These are phyloP conservation scores for Oreochromis tanganicae DNA, from an alignment of 2,113 vertebrate species.

Conservation along the genomic window DNA sequence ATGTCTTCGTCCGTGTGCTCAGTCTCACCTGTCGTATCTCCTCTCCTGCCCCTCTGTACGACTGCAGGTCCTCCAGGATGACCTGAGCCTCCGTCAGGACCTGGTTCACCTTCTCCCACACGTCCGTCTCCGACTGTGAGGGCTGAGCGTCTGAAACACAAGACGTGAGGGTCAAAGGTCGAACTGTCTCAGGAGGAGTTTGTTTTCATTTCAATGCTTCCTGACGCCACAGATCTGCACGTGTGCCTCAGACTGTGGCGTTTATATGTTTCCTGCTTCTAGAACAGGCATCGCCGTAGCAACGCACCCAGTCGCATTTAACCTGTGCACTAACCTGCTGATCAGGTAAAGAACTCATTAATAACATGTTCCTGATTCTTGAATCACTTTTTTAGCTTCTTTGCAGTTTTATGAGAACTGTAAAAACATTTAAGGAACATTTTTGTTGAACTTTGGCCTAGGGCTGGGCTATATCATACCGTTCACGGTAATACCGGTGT, in stretches of 20 bases:
- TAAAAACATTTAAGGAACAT: not conserved
- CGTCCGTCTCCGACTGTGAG: conserved; percentile 84
- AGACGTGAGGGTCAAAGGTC: not conserved
- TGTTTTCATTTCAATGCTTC: not conserved
- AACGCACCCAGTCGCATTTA: fast-evolving
- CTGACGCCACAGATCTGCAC: not conserved
- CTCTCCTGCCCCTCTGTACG: conserved; percentile 92
- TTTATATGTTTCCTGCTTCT: fast-evolving
- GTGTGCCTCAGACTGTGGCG: not conserved
- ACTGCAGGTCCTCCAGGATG: conserved; percentile 91
- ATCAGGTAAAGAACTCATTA: not conserved
- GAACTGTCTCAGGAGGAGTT: not conserved
- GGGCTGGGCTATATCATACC: too few relatives aligned
- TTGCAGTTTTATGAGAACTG: too few relatives aligned
- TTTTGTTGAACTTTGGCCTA: not conserved
- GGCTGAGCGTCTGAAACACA: conserved; percentile 86
- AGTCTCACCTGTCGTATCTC: conserved; percentile 86
- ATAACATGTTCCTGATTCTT: not conserved
- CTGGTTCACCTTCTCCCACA: conserved; percentile 94
- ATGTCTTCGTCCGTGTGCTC: not conserved
- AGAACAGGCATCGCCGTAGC: not conserved
- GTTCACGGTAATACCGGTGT: too few relatives aligned
- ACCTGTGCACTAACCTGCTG: not conserved
- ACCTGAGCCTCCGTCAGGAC: conserved; percentile 89
- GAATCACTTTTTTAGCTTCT: too few relatives aligned